phyloP scores from a whole-genome alignment of 2,113 vertebrate genomes.

The Cheilinus undulatus region DNA sequence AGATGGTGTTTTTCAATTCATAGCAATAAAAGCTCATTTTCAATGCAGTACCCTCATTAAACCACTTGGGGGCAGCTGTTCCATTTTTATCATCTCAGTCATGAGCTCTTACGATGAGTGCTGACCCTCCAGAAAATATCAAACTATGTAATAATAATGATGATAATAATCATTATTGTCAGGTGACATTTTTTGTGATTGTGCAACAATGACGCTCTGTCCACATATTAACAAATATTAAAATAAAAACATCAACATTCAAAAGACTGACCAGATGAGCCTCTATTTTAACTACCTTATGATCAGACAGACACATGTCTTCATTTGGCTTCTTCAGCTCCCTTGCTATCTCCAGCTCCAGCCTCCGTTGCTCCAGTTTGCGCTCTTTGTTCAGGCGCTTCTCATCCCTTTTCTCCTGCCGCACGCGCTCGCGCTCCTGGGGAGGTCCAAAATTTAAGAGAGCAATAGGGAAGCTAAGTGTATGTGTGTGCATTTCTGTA shows the following conservation, averaged over 20 bases:
- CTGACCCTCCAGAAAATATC: conserved; percentile 15
- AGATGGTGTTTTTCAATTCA: conserved; percentile 31
- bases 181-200: background rate
- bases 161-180: background rate
- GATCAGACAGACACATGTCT: conserved; percentile 99
- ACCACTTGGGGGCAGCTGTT: conserved; percentile 71
- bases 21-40: background rate
- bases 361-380: conserved; percentile 93
- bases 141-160: background rate
- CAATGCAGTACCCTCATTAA: conserved; percentile 39
- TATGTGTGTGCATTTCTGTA: conserved; percentile 18
- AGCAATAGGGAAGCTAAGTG: conserved; percentile 61
- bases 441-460: conserved; percentile 64
- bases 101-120: conserved; percentile 12
- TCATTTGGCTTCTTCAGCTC: conserved; percentile 99
- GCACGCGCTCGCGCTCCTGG: conserved; percentile 95
- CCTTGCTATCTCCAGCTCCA: conserved; percentile 97
- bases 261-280: background rate
- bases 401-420: conserved; percentile 98
- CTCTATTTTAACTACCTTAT: conserved; percentile 86
- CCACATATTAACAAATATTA: background rate
- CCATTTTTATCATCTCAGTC: conserved; percentile 27
- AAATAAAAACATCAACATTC: background rate
- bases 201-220: background rate
- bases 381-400: conserved; percentile 98